Conservation (phyloP, 2,113 vertebrate species). For the Varanus komodoensis region DNA sequence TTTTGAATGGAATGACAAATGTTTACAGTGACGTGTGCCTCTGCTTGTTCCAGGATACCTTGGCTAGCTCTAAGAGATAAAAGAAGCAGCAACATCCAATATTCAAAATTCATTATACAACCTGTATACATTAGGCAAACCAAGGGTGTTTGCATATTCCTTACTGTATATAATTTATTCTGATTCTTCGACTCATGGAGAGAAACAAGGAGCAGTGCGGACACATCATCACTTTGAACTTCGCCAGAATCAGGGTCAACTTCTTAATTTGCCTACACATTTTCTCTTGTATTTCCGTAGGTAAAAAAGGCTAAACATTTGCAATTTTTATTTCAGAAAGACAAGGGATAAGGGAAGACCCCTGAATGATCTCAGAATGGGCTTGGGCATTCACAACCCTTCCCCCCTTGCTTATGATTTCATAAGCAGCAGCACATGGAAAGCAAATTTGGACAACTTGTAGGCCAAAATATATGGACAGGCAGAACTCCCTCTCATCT, state of each 20-base stretch:
- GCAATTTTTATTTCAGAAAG: background rate
- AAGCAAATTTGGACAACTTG: too few relatives aligned
- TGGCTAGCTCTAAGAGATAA: too few relatives aligned
- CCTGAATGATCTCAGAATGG: background rate
- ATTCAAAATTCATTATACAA: background rate
- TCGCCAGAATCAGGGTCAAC: background rate
- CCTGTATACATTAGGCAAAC: background rate
- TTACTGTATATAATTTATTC: background rate
- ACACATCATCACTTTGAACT: background rate
- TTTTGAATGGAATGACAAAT: slow-evolving; percentile 51
- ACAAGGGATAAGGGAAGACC: background rate
- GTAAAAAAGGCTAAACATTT: background rate
- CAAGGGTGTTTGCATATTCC: background rate
- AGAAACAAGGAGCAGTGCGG: background rate
- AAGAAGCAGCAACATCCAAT: background rate
- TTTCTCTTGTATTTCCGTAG: background rate
- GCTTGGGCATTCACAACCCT: background rate
- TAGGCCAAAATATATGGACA: too few relatives aligned
- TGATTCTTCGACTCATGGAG: background rate
- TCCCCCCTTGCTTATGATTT: background rate
- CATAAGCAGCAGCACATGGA: background rate
- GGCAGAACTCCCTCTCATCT: too few relatives aligned
- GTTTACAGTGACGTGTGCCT: slow-evolving; percentile 37
- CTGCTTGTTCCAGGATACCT: slow-evolving; percentile 24
- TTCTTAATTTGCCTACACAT: background rate